A percentile compares a stretch with the other conserved stretches of the same genome.
Conservation (phyloP, 2,113 vertebrate species). For the Corythornis cristatus region DNA sequence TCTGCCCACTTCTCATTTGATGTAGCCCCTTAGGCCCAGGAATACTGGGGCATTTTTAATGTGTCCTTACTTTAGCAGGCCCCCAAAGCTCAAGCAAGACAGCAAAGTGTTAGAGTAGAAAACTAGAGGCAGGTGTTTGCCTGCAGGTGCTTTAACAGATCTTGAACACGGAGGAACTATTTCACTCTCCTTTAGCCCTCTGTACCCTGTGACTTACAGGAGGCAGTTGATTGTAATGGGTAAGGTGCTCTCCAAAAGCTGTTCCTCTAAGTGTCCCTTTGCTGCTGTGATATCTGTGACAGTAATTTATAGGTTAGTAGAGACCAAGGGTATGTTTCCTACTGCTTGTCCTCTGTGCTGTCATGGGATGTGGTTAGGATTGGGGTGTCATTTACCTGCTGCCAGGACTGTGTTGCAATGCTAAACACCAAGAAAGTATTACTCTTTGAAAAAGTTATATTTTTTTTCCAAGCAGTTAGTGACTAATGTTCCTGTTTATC, state of each 20-base stretch:
- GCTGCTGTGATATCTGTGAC: not conserved
- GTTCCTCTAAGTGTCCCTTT: not conserved
- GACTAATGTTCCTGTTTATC: not conserved
- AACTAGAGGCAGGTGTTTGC: not conserved
- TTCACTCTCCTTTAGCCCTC: not conserved
- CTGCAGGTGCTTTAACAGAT: not conserved
- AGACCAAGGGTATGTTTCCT: not conserved
- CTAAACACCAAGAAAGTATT: not conserved
- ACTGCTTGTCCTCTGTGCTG: not conserved
- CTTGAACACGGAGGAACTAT: not conserved
- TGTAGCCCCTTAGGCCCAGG: not conserved
- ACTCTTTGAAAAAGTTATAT: not conserved
- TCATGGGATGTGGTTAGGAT: not conserved
- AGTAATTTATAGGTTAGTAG: not conserved
- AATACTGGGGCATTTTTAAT: not conserved
- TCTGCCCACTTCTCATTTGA: fast-evolving
- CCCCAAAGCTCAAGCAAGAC: not conserved
- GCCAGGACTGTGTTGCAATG: not conserved
- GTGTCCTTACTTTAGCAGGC: not conserved
- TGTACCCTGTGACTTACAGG: not conserved
- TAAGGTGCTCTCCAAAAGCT: not conserved
- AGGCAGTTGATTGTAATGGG: not conserved
- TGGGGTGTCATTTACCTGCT: not conserved
- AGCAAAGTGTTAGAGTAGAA: not conserved
- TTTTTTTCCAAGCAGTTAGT: not conserved